Conservation (phyloP, 1,140 invertebrate genomes). For the Brachystomella parvula region DNA sequence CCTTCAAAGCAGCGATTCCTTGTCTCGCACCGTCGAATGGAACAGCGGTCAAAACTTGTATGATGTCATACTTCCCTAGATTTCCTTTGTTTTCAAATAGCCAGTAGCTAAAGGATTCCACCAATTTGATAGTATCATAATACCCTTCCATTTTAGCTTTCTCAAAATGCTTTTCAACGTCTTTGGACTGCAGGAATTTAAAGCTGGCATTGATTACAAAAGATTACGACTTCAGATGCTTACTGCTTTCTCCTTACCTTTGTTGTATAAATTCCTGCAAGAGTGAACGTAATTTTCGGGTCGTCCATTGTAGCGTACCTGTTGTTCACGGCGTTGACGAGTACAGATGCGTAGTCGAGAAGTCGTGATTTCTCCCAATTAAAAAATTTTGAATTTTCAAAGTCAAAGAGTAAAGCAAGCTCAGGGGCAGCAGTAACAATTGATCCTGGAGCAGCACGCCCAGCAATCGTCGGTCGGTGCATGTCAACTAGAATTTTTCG, state of each 20-base stretch:
- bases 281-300: conserved; percentile 26
- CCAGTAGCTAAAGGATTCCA: not conserved
- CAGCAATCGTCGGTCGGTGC: not conserved
- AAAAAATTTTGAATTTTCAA: conserved; percentile 23
- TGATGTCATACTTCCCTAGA: not conserved
- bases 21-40: not conserved
- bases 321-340: conserved; percentile 35
- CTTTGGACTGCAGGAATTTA: not conserved
- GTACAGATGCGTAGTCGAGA: conserved; percentile 30
- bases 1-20: not conserved
- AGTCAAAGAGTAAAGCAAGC: conserved; percentile 35
- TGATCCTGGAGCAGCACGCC: not conserved
- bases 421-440: conserved; percentile 20
- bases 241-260: not conserved
- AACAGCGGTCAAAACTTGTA: not conserved
- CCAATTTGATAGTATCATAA: not conserved
- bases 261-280: conserved; percentile 30
- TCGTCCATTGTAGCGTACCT: conserved; percentile 32
- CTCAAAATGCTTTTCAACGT: not conserved
- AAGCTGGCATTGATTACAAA: not conserved
- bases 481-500: not conserved
- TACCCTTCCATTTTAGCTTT: not conserved
- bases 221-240: not conserved
- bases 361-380: conserved; percentile 20
- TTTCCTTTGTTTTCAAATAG: not conserved